These are phyloP conservation scores for Mimumesa dahlbomi DNA, from an alignment of 2,888 invertebrate species.

Conservation along the genomic window DNA sequence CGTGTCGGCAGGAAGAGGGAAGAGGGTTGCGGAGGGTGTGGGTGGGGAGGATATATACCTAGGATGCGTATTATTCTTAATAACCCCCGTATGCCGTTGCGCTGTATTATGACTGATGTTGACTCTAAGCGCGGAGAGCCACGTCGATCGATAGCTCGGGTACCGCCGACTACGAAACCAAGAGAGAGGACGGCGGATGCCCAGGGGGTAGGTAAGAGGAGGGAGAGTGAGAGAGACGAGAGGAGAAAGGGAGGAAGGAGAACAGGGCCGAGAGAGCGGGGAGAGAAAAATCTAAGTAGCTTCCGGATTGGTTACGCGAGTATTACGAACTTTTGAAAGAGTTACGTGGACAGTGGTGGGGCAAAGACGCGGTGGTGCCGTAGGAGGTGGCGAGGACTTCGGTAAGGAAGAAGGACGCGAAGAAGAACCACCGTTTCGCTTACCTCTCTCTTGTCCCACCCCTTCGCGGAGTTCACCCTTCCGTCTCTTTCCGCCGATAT, in stretches of 20 bases:
- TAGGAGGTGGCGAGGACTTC: conserved; percentile 17
- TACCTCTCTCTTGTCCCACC: conserved; percentile 25
- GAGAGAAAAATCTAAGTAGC: conserved; percentile 71
- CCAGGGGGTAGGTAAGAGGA: conserved; percentile 37
- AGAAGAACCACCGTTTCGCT: conserved; percentile 38
- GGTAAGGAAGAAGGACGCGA: conserved; percentile 40
- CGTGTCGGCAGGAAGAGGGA: conserved; percentile 46
- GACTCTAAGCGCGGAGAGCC: conserved; percentile 75
- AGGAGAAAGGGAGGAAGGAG: not conserved
- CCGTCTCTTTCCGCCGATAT: conserved; percentile 44
- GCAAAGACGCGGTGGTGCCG: conserved; percentile 6
- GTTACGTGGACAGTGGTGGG: conserved; percentile 50
- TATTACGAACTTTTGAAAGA: conserved; percentile 63
- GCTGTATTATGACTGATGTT: conserved; percentile 80
- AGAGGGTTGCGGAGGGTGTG: no score
- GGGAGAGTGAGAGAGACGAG: conserved; percentile 5
- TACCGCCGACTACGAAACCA: conserved; percentile 49
- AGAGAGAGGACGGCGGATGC: conserved; percentile 28
- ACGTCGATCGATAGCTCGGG: conserved; percentile 70
- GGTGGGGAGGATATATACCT: conserved; percentile 71
- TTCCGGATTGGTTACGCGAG: conserved; percentile 71
- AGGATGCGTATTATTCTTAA: conserved; percentile 80
- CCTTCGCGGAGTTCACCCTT: conserved; percentile 17
- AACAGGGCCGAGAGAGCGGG: conserved; percentile 20
- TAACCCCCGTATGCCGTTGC: conserved; percentile 77